Conservation (phyloP, 2,888 invertebrate species). For the Coelogynopora nodosa region DNA sequence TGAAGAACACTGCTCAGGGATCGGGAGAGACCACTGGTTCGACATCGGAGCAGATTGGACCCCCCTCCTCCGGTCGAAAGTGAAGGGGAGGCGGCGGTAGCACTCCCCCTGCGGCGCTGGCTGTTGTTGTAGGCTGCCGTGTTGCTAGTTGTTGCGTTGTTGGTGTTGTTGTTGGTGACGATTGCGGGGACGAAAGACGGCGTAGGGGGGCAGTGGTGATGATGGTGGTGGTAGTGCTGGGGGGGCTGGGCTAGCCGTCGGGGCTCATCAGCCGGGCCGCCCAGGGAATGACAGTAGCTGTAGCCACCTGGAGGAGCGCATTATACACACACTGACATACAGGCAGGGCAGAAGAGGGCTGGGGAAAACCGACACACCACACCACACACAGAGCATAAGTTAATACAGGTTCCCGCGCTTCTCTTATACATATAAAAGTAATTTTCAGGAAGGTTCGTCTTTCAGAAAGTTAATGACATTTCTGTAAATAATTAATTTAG, state of each 20-base stretch:
- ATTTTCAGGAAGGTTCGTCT: too few species aligned
- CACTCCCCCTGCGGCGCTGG: not conserved
- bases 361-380: too few species aligned
- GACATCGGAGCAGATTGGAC: not conserved
- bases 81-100: not conserved
- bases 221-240: conserved; percentile 13
- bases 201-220: not conserved
- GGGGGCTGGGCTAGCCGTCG: not conserved
- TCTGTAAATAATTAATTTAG: too few species aligned
- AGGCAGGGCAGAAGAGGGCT: not conserved
- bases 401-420: too few species aligned
- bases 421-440: too few species aligned
- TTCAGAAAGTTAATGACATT: too few species aligned
- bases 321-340: not conserved
- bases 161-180: not conserved
- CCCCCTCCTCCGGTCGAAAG: not conserved
- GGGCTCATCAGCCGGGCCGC: not conserved
- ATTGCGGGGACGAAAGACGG: not conserved
- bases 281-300: not conserved
- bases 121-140: too few species aligned
- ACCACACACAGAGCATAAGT: too few species aligned
- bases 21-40: not conserved
- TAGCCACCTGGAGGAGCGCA: not conserved
- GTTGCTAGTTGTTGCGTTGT: not conserved
- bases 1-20: not conserved